phyloP scores from a whole-genome alignment of 2,888 invertebrate genomes.

The Rotaria macrura region DNA sequence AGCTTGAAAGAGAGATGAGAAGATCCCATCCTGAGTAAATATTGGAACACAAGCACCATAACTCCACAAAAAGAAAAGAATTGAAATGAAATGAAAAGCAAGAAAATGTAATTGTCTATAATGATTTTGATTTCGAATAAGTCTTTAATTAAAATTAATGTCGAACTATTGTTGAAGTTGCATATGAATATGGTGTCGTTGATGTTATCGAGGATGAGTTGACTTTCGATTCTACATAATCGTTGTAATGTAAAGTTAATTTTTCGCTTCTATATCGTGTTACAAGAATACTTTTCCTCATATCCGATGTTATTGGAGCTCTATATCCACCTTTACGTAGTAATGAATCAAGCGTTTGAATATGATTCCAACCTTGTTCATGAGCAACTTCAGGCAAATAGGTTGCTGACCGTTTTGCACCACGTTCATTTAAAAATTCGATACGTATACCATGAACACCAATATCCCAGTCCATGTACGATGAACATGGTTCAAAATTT shows the following conservation, averaged over 20 bases:
- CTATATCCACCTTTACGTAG: slow-evolving; percentile 92
- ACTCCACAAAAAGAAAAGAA: not conserved
- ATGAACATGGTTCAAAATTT: slow-evolving; percentile 84
- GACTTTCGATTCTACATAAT: not conserved
- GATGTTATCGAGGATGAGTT: not conserved
- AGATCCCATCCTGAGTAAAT: not conserved
- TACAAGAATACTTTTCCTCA: slow-evolving; percentile 68
- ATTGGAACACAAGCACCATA: not conserved
- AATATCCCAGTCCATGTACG: slow-evolving; percentile 51
- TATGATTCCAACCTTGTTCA: slow-evolving; percentile 98
- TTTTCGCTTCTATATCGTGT: slow-evolving; percentile 94
- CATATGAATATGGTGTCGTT: not conserved
- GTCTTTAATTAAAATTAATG: not conserved
- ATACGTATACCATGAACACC: slow-evolving; percentile 94
- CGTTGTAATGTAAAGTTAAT: slow-evolving; percentile 53
- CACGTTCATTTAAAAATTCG: slow-evolving; percentile 86
- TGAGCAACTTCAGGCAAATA: slow-evolving; percentile 94
- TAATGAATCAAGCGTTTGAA: slow-evolving; percentile 92
- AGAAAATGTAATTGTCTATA: not conserved
- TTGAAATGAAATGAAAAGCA: not conserved
- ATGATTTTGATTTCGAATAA: not conserved
- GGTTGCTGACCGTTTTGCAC: slow-evolving; percentile 82
- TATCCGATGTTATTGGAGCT: slow-evolving; percentile 54
- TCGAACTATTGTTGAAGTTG: not conserved
- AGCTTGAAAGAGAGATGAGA: not conserved